Base-by-base conservation (phyloP, 2,888 invertebrate genomes). In the Macroteleia sp. region DNA sequence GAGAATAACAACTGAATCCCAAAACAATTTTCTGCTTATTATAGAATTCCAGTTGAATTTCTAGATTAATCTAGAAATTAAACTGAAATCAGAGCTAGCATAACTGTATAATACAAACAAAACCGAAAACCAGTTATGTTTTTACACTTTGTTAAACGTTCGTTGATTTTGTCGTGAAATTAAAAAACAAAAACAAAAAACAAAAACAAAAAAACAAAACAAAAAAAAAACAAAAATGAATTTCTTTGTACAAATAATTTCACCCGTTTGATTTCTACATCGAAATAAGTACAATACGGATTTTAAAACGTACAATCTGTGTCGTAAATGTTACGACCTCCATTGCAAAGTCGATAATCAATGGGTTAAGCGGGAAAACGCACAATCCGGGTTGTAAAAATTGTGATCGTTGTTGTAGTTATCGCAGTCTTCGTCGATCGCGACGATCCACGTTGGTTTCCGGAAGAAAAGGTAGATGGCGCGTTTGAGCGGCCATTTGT, bases 331-430 rank as follows among this genome's bases (percentile, higher is more conserved):
- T n/a, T 28, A 16, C 22, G 9, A 46, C 22, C 44, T 25, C 6
- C 0, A 9, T 48, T 30, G 48, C 17, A 44, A 44, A 25, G 17
- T 25, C 5, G 16, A 16, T 14, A 46, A 16, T 12, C 14, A 12
- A 28, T 16, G 9, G 20, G 42, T 46, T 17, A 20, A n/a, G n/a
- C n/a, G n/a, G n/a, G 5, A 9, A 61, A 25, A 44, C 25, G 52
- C 42, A 44, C 34, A 42, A 66, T 54, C 36, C 34, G 54, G 44
- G 20, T 34, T 34, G 34, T 22, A 66, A 9, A 28, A 36, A 32
- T 28, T 48, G 52, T 19, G 52, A 52, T 52, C 64, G 64, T 64
- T 62, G 17, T 5, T 12, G 25, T n/a, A 36, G 61, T 50, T 48
- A n/a, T 32, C 2, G 34, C 34, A 20, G 25, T 32, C 20, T 10